Evolutionary conservation across 1,140 invertebrate genomes (phyloP).

Genomic region (Zophobas morio): DNA sequence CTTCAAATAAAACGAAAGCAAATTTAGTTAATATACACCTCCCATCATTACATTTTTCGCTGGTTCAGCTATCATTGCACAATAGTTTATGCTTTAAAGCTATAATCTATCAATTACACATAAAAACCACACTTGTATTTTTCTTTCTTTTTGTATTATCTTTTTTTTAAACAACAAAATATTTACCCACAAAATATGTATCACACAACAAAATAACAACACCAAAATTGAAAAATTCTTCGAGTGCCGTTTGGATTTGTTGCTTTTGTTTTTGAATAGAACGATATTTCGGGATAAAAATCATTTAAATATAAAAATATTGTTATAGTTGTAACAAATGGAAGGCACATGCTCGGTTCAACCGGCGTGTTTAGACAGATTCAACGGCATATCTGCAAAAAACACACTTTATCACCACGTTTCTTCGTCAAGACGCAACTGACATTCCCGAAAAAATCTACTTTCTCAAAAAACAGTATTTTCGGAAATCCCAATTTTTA

Average conservation of each 20-base stretch:
- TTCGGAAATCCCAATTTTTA: too few species aligned
- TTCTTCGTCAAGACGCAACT: background rate
- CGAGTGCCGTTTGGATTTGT: conserved; percentile 21
- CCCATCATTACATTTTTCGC: conserved; percentile 27
- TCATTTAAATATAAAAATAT: conserved; percentile 41
- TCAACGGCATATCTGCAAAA: conserved; percentile 66
- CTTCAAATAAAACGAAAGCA: conserved; percentile 22
- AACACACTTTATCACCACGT: conserved; percentile 7
- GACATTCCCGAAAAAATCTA: too few species aligned
- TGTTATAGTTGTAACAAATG: conserved; percentile 43
- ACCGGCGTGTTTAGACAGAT: conserved; percentile 65
- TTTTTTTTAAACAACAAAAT: conserved; percentile 37
- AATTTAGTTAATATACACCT: conserved; percentile 39
- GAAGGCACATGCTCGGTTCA: conserved; percentile 58
- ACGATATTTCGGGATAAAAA: conserved; percentile 36
- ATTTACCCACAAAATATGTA: conserved; percentile 39
- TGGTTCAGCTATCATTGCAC: conserved; percentile 33
- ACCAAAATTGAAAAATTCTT: conserved; percentile 31
- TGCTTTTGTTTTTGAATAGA: conserved; percentile 14
- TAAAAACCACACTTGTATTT: conserved; percentile 30
- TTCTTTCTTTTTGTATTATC: conserved; percentile 14
- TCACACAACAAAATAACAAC: conserved; percentile 40
- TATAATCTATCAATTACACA: conserved; percentile 36
- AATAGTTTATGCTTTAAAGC: conserved; percentile 37
- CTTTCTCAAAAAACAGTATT: too few species aligned